Conservation (phyloP, 2,797 vertebrate species). For the Lutjanus campechanus region DNA sequence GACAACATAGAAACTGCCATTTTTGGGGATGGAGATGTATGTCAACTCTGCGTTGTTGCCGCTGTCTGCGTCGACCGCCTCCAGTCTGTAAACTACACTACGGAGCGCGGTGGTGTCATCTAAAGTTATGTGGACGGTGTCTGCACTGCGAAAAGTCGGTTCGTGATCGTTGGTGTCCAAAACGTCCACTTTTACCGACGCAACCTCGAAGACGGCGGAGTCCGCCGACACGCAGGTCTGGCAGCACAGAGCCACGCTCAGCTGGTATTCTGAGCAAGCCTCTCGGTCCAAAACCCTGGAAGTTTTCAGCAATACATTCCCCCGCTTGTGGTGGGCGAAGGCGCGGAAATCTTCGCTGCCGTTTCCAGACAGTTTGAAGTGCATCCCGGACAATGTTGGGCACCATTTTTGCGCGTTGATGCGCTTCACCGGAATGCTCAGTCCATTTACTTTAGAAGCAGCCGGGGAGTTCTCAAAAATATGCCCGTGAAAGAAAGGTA, state of each 20-base stretch:
- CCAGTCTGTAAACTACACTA: constrained; percentile 85
- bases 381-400: constrained; percentile 80
- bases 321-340: constrained; percentile 87
- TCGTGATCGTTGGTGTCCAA: constrained; percentile 92
- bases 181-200: constrained; percentile 88
- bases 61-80: constrained; percentile 87
- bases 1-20: constrained; percentile 90
- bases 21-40: constrained; percentile 85
- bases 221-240: constrained; percentile 73
- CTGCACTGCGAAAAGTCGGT: constrained; percentile 82
- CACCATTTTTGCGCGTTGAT: constrained; percentile 89
- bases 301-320: constrained; percentile 88
- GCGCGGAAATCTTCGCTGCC: constrained; percentile 87
- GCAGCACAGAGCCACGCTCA: constrained; percentile 87
- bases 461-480: constrained; percentile 90
- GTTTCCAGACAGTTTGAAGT: constrained; percentile 87
- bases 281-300: constrained; percentile 88
- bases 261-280: constrained; percentile 83
- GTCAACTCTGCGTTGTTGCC: constrained; percentile 90
- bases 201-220: constrained; percentile 75
- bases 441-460: constrained; percentile 88
- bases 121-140: constrained; percentile 84
- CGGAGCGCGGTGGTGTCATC: constrained; percentile 89
- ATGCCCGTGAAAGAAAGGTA: constrained; percentile 88
- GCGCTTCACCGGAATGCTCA: constrained; percentile 88